These are phyloP conservation scores for Dolichallabes microphthalmus DNA, from an alignment of 2,113 vertebrate species.

Conservation along the genomic window DNA sequence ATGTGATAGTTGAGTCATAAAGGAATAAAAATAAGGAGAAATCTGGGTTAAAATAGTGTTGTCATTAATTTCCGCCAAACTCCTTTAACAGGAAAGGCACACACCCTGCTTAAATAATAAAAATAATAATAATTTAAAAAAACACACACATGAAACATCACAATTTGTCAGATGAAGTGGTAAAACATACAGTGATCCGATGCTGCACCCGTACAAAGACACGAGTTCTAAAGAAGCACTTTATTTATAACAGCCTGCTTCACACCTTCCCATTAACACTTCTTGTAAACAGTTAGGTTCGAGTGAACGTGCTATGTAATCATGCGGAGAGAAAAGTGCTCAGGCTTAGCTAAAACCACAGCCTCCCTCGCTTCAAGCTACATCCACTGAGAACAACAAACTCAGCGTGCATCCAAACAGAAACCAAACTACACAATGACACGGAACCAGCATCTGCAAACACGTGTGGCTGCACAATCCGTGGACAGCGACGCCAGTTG, in stretches of 20 bases:
- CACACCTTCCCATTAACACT: conserved; percentile 44
- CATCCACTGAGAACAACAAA: background rate
- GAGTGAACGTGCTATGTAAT: conserved; percentile 1
- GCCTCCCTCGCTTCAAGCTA: background rate
- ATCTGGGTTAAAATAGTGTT: background rate
- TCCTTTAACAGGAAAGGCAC: background rate
- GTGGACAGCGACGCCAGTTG: background rate
- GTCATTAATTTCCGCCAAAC: background rate
- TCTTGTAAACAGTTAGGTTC: conserved; percentile 25
- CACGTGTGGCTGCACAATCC: background rate
- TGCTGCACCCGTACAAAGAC: conserved; percentile 20
- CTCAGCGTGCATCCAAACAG: background rate
- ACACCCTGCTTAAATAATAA: background rate
- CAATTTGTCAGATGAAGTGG: conserved; percentile 28
- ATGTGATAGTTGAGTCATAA: background rate
- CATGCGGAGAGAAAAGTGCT: conserved; percentile 5
- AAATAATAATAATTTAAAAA: background rate
- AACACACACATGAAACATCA: background rate
- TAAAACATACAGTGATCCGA: background rate
- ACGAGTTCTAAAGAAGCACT: conserved; percentile 22
- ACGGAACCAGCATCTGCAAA: background rate
- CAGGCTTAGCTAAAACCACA: background rate
- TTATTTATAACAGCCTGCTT: conserved; percentile 46
- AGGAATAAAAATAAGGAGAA: background rate
- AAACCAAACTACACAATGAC: background rate